Evolutionary conservation across 2,113 vertebrate species (phyloP).

Genomic region (Tychaedon coryphoeus): DNA sequence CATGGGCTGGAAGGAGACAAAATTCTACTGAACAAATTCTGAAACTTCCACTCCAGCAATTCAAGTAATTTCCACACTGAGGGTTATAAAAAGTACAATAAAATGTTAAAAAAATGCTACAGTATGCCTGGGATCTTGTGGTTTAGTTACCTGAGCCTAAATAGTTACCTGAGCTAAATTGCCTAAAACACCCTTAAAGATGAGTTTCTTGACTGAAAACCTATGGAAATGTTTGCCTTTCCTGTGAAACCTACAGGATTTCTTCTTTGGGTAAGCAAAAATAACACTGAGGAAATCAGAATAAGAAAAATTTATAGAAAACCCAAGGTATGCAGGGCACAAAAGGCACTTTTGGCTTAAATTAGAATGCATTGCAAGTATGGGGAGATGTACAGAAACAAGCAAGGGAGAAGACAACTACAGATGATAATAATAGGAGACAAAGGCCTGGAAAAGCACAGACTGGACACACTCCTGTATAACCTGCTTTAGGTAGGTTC

Average conservation of each 20-base stretch:
- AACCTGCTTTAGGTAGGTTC: background rate
- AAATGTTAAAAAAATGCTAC: background rate
- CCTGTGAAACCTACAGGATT: background rate
- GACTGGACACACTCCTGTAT: background rate
- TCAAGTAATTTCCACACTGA: background rate
- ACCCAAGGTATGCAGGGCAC: background rate
- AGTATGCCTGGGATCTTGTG: accelerated
- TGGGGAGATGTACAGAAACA: background rate
- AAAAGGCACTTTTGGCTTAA: background rate
- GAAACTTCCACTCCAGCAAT: background rate
- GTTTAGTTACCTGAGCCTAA: background rate
- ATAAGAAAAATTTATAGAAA: background rate
- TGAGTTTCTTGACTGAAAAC: background rate
- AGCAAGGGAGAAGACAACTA: background rate
- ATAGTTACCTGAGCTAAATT: background rate
- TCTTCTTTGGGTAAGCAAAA: background rate
- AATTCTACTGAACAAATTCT: background rate
- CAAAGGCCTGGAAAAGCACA: background rate
- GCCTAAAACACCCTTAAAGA: background rate
- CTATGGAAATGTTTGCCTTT: background rate
- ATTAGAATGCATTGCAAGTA: background rate
- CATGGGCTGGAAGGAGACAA: background rate
- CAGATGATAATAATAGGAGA: background rate
- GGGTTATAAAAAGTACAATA: background rate
- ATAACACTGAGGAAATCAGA: background rate